Percentiles rank a stretch among this genome's conserved stretches.
These are phyloP conservation scores for Salminus brasiliensis DNA, from an alignment of 2,113 vertebrate genomes.

Conservation along the genomic window DNA sequence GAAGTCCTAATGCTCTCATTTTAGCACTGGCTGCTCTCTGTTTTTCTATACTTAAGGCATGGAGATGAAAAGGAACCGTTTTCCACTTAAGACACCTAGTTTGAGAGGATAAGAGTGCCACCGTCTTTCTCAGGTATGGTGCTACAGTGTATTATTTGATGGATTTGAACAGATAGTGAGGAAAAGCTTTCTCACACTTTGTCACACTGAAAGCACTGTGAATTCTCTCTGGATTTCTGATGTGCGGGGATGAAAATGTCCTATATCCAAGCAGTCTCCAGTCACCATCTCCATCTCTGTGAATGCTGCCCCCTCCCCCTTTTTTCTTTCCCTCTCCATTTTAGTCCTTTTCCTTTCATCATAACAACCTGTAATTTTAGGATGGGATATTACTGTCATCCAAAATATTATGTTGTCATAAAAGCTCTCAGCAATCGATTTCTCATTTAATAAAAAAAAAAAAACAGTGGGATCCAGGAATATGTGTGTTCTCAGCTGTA, in stretches of 20 bases:
- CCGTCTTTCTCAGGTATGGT: too few species aligned
- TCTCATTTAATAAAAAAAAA: neutral
- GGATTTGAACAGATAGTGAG: neutral
- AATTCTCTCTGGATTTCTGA: neutral
- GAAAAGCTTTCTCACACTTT: neutral
- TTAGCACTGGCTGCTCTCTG: too few species aligned
- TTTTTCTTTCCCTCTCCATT: neutral
- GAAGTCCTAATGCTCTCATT: too few species aligned
- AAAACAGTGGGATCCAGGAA: neutral
- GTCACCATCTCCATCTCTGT: neutral
- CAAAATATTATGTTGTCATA: neutral
- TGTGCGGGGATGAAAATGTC: neutral
- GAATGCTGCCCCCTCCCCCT: neutral
- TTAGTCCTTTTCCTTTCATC: neutral
- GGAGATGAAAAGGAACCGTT: neutral
- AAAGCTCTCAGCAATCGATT: neutral
- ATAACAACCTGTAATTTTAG: neutral
- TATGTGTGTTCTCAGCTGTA: neutral
- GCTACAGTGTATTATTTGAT: neutral
- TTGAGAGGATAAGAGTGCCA: neutral
- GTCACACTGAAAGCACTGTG: neutral
- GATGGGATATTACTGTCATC: neutral
- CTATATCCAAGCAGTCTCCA: neutral
- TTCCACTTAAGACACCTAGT: neutral
- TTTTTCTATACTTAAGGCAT: too few species aligned